Evolutionary conservation across 1,140 invertebrate species (phyloP), one percentile per base, ranked within the genome.

Genomic region (Apis cerana): DNA sequence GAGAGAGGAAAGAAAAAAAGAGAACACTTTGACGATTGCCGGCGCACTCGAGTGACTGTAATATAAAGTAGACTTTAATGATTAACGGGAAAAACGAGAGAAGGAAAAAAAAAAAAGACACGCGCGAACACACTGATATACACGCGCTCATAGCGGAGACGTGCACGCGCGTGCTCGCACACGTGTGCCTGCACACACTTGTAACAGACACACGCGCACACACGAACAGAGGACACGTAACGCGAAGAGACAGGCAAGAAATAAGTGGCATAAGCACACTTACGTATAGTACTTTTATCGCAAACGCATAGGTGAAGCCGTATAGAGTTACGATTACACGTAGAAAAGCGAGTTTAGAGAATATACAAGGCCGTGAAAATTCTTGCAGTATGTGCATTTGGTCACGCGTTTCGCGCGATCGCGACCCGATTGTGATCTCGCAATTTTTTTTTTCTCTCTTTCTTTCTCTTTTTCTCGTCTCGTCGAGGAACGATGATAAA

Each of bases 31-130:
- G 76, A 87, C 62, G 78, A 68, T 78, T 86, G 90, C 90, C 84
- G 87, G 90, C 90, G 90, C 88, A 90, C 91, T 92, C 90, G 85
- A 89, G 85, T 85, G 91, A 90, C 82, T 85, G 87, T 88, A 90
- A 90, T 72, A 76, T 88, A 89, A 88, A 89, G 82, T 88, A 89
- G 83, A 74, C 81, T 79, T 89, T 88, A 89, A 84, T 82, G 75
- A 85, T 82, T 88, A 83, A 89, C 81, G 80, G 72, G 64, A 62
- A 75, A 85, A 87, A 78, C 74, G 80, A 65, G 68, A 75, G 77
- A 58, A 77, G 67, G 69, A 54, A 59, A 11, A 74, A 76, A 62
- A 59, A 27, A 80, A 82, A 54, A 23, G 72, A 69, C 64, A 59
- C 80, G n/a, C 43, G 17, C n/a, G 17, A n/a, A 59, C 52, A 48